These are phyloP conservation scores for Petrocephalus microphthalmus DNA, from an alignment of 2,113 vertebrate species.

Conservation along the genomic window DNA sequence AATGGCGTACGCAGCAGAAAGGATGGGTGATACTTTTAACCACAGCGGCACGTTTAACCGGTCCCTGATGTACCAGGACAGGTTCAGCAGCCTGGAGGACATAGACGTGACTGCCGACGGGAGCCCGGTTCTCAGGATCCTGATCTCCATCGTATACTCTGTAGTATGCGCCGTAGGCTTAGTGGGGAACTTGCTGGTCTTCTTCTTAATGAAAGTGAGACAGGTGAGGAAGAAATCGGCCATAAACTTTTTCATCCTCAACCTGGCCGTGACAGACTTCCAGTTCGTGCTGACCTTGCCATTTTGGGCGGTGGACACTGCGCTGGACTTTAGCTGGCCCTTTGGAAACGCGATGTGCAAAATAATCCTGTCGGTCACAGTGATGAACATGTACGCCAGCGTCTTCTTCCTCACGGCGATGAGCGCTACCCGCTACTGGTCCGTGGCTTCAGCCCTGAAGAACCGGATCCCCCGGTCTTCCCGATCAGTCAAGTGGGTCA, in stretches of 20 bases:
- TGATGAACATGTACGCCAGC: slow-evolving; percentile 90
- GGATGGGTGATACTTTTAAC: slow-evolving; percentile 45
- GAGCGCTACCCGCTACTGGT: slow-evolving; percentile 81
- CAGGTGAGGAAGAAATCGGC: slow-evolving; percentile 74
- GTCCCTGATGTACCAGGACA: slow-evolving; percentile 24
- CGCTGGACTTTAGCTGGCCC: slow-evolving; percentile 86
- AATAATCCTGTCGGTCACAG: slow-evolving; percentile 75
- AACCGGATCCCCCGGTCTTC: slow-evolving; percentile 49
- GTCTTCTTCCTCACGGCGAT: slow-evolving; percentile 91
- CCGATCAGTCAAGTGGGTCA: slow-evolving; percentile 70
- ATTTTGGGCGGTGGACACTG: slow-evolving; percentile 87
- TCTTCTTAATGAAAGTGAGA: slow-evolving; percentile 78
- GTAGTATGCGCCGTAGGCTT: slow-evolving; percentile 82
- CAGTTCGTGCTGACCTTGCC: slow-evolving; percentile 87
- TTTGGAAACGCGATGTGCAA: slow-evolving; percentile 88
- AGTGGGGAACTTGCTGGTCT: slow-evolving; percentile 79
- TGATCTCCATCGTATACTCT: slow-evolving; percentile 78
- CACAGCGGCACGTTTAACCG: slow-evolving; percentile 36
- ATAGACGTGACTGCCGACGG: slow-evolving; percentile 57
- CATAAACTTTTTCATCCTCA: slow-evolving; percentile 82
- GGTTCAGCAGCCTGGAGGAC: slow-evolving; percentile 45
- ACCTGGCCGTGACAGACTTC: slow-evolving; percentile 82
- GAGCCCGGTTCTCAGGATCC: slow-evolving; percentile 59
- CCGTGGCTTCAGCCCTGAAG: slow-evolving; percentile 78
- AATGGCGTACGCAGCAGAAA: slow-evolving; percentile 13